These are phyloP conservation scores for Morpho helenor DNA, from an alignment of 2,888 invertebrate genomes.

Conservation along the genomic window DNA sequence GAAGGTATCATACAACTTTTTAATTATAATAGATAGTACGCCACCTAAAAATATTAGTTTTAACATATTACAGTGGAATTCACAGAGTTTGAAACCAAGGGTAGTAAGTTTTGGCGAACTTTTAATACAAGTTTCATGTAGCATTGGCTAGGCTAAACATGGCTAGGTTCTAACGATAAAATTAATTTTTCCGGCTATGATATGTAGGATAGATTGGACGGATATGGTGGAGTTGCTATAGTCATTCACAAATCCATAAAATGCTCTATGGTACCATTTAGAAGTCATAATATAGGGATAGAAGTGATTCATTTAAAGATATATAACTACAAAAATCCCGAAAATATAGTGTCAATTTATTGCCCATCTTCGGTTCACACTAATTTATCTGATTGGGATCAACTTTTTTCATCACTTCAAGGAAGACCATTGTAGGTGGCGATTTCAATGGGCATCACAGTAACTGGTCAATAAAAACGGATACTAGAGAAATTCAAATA, in stretches of 20 bases:
- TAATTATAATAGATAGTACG: background rate
- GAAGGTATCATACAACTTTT: background rate
- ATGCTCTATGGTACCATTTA: background rate
- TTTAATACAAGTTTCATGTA: background rate
- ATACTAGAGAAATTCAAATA: slow-evolving; percentile 21
- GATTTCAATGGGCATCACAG: too few species aligned
- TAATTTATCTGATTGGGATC: background rate
- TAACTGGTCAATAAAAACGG: too few species aligned
- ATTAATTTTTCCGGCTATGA: background rate
- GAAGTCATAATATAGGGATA: background rate
- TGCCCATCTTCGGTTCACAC: background rate
- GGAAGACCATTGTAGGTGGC: slow-evolving; percentile 6
- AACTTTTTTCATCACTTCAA: background rate
- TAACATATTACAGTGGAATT: background rate
- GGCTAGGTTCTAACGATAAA: background rate
- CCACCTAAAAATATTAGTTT: background rate
- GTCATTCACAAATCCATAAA: background rate
- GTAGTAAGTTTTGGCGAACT: slow-evolving; percentile 1
- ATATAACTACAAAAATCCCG: background rate
- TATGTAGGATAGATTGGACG: background rate
- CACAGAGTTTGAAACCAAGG: background rate
- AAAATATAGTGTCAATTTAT: background rate
- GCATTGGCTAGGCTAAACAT: background rate
- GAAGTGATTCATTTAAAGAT: background rate
- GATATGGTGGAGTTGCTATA: slow-evolving; percentile 1